phyloP scores from a whole-genome alignment of 2,888 invertebrate genomes.

The Tholera decimalis region DNA sequence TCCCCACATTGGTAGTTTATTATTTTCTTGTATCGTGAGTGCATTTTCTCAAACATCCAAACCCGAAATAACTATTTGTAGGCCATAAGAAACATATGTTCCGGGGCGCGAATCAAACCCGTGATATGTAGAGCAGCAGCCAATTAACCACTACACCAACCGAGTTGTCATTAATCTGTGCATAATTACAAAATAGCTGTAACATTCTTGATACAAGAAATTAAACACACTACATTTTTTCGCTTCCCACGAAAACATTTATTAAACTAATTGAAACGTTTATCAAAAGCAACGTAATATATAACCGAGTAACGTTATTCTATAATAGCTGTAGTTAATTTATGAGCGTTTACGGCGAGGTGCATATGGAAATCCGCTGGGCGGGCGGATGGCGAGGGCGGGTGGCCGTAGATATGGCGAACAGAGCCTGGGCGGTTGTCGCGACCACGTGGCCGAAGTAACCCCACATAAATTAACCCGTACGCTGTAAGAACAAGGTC shows the following conservation, averaged over 20 bases:
- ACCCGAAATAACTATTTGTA: too few species aligned
- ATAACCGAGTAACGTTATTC: constrained; percentile 55
- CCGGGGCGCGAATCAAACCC: too few species aligned
- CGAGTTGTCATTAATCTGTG: too few species aligned
- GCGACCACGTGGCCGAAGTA: constrained; percentile 68
- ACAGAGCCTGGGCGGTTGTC: constrained; percentile 82
- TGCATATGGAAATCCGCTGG: constrained; percentile 78
- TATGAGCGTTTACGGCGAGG: constrained; percentile 72
- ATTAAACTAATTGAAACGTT: constrained; percentile 47
- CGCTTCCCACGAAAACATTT: background rate
- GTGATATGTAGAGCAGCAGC: too few species aligned
- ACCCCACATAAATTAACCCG: constrained; percentile 67
- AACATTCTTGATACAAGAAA: background rate
- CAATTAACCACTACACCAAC: too few species aligned
- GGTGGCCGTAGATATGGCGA: constrained; percentile 78
- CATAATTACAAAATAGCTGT: too few species aligned
- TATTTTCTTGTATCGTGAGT: too few species aligned
- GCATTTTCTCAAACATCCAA: too few species aligned
- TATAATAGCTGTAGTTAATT: constrained; percentile 74
- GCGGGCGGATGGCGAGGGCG: constrained; percentile 67
- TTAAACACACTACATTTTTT: background rate
- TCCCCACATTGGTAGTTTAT: too few species aligned
- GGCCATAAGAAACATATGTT: too few species aligned
- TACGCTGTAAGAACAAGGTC: constrained; percentile 59
- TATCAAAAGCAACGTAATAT: constrained; percentile 53